Conservation (phyloP, 1,140 invertebrate species). For the Popillia japonica region DNA sequence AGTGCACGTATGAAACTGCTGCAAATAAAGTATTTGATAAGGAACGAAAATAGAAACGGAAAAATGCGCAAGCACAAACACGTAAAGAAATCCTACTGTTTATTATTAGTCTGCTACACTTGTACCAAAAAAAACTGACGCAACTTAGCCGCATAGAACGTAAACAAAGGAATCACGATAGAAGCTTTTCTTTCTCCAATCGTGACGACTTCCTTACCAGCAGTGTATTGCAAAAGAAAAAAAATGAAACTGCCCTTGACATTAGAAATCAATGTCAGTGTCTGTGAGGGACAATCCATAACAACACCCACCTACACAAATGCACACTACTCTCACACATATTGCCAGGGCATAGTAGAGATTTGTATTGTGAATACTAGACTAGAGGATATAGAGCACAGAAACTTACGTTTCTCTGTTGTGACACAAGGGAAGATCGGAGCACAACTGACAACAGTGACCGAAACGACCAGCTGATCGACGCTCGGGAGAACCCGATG, state of each 20-base stretch:
- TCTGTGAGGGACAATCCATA: neutral
- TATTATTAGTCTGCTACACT: neutral
- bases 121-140: neutral
- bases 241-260: conserved; percentile 41
- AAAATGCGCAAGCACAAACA: conserved; percentile 10
- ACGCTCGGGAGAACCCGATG: neutral
- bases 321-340: conserved; percentile 6
- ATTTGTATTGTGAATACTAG: neutral
- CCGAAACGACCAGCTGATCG: conserved; percentile 41
- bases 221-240: conserved; percentile 1
- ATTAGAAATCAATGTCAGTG: conserved; percentile 38
- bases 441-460: conserved; percentile 42
- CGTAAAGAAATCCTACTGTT: neutral
- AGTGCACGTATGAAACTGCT: neutral
- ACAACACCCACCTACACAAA: conserved; percentile 24
- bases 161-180: conserved; percentile 19
- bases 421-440: conserved; percentile 39
- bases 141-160: neutral
- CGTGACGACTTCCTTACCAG: neutral
- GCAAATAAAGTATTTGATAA: neutral
- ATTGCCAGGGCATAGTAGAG: neutral
- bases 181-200: neutral
- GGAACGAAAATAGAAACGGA: neutral
- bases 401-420: conserved; percentile 41
- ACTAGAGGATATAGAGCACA: neutral